Base-by-base conservation (phyloP, 2,797 vertebrate genomes). In the Rhodeus uyekii region DNA sequence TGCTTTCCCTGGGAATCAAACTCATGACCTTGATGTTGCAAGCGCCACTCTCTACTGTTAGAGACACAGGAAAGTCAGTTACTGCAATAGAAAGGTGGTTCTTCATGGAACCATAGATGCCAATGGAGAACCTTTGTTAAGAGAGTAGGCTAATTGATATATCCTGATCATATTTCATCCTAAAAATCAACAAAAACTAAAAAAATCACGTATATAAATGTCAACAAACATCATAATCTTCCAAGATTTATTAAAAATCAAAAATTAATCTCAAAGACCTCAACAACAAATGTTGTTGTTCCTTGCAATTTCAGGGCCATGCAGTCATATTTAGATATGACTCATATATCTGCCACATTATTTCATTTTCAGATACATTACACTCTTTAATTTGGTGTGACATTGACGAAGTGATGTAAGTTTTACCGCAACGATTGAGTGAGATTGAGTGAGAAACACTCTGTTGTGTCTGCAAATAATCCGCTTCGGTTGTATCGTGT, bases 391-490 rank as follows among this genome's bases (percentile, higher is more conserved):
- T 36, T 46, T 61, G 14, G 22, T 46, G 67, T 61, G 39, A 32
- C 53, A 34, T 9, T 72, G 42, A 61, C 27, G 2, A 44, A 48
- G 22, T 36, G 39, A 48, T 61, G 22, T 63, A 72, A 44, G 22
- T 13, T 80, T 71, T 19, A 63, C 44, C 48, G 5, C 44, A 58
- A 24, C 32, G 44, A 53, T 75, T 61, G 55, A 76, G 24, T 42
- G 74, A 61, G n/a, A n/a, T n/a, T 61, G 74, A 44, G 27, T 42
- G 16, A 42, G 42, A 48, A 13, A 44, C 44, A 42, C 64, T 76
- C 36, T 80, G 64, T 74, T 53, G 72, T 72, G 58, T 50, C 44
- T 74, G 44, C 16, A 6, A 36, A 9, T 53, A 64, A 75, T 67
- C 34, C 46, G 19, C 36, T 42, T 46, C 80, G 76, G 80, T 36